Evolutionary conservation across 2,797 vertebrate genomes (phyloP).

Genomic region (Taeniopygia guttata): DNA sequence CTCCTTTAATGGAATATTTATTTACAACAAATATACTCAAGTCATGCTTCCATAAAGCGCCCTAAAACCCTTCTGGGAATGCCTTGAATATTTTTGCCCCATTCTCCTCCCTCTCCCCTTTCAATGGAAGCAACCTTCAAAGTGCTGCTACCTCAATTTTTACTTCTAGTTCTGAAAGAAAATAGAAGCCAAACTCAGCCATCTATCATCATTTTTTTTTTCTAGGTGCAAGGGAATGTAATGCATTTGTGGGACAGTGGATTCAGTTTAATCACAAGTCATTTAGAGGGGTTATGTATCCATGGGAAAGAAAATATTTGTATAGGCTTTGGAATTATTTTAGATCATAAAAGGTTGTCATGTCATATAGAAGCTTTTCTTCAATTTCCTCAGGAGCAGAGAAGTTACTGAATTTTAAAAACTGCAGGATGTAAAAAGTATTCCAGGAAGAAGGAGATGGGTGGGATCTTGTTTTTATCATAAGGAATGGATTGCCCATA

Average conservation of each 20-base stretch:
- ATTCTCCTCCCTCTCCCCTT: background rate
- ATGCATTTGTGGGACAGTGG: background rate
- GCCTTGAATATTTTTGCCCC: background rate
- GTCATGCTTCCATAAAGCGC: background rate
- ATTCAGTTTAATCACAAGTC: background rate
- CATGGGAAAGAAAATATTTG: background rate
- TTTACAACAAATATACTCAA: background rate
- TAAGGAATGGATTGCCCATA: accelerated
- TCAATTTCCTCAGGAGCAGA: background rate
- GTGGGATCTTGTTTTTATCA: background rate
- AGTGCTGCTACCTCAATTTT: background rate
- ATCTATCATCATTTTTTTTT: background rate
- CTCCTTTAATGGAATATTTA: background rate
- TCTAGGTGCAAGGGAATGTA: background rate
- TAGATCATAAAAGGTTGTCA: background rate
- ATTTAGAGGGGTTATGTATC: background rate
- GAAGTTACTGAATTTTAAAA: background rate
- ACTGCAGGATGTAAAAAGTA: background rate
- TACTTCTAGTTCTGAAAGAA: background rate
- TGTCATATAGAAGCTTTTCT: background rate
- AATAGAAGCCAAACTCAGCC: background rate
- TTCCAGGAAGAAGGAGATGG: background rate
- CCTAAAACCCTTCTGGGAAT: background rate
- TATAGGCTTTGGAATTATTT: background rate
- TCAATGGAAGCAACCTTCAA: background rate